These are phyloP conservation scores for Pammene fasciana DNA, from an alignment of 2,888 invertebrate species.

Conservation along the genomic window DNA sequence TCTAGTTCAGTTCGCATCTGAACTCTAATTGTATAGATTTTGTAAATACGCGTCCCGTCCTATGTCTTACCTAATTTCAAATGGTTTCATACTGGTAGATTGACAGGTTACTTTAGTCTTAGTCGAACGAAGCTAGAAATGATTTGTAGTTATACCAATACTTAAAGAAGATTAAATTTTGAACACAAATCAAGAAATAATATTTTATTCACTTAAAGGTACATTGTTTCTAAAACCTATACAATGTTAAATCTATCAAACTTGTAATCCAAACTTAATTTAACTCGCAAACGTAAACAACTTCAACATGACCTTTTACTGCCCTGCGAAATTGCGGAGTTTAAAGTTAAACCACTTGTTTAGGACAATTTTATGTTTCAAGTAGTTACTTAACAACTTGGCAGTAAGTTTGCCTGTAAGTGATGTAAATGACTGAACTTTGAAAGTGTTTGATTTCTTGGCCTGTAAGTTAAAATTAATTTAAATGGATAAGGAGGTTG, in stretches of 20 bases:
- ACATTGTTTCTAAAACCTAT: slow-evolving; percentile 2
- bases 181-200: too few relatives aligned
- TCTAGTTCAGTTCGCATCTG: too few relatives aligned
- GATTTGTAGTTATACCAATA: too few relatives aligned
- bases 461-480: slow-evolving; percentile 3
- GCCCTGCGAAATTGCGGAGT: slow-evolving; percentile 28
- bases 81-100: too few relatives aligned
- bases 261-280: slow-evolving; percentile 24
- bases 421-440: slow-evolving; percentile 36
- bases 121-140: too few relatives aligned
- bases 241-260: slow-evolving; percentile 12
- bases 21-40: too few relatives aligned
- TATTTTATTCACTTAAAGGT: background rate
- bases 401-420: slow-evolving; percentile 26
- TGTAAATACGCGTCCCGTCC: too few relatives aligned
- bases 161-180: too few relatives aligned
- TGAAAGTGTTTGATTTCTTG: slow-evolving; percentile 11
- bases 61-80: too few relatives aligned
- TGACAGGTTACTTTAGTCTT: too few relatives aligned
- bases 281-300: slow-evolving; percentile 28
- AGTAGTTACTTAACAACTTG: slow-evolving; percentile 35
- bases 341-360: slow-evolving; percentile 38
- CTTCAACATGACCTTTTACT: slow-evolving; percentile 34
- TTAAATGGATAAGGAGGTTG: slow-evolving; percentile 1
- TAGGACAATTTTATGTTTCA: slow-evolving; percentile 41